Conservation (phyloP, 2,113 vertebrate genomes). For the Cyprinodon brontotheroides region DNA sequence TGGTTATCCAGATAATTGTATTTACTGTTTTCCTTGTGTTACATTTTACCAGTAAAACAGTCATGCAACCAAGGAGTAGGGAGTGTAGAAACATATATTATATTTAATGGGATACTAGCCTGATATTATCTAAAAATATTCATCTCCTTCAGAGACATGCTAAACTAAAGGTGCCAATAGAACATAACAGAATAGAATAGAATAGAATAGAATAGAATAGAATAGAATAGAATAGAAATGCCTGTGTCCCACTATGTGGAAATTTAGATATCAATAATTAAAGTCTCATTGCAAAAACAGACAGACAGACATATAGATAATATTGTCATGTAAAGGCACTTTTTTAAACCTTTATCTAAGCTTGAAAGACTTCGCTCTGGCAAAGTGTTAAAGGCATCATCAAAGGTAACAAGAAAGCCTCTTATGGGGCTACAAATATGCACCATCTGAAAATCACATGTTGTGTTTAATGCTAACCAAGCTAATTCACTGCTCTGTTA, state of each 20-base stretch:
- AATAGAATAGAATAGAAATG: too few species aligned
- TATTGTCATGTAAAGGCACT: background rate
- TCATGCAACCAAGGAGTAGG: constrained; percentile 1
- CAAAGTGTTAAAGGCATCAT: constrained; percentile 29
- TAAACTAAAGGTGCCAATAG: constrained; percentile 27
- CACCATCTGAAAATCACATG: constrained; percentile 46
- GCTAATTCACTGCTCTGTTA: constrained; percentile 50
- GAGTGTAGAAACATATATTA: constrained; percentile 21
- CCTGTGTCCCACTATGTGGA: too few species aligned
- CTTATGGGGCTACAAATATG: constrained; percentile 23
- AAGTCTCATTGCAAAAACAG: too few species aligned
- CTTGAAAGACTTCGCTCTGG: constrained; percentile 17
- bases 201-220: too few species aligned
- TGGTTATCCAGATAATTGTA: constrained; percentile 39
- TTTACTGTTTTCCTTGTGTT: constrained; percentile 24
- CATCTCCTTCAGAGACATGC: constrained; percentile 19
- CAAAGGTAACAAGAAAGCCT: constrained; percentile 39
- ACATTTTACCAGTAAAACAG: constrained; percentile 31
- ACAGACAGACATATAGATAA: too few species aligned
- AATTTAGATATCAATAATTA: too few species aligned
- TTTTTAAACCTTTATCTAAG: constrained; percentile 43
- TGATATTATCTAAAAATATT: constrained; percentile 34
- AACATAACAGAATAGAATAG: too few species aligned
- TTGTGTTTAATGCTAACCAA: constrained; percentile 48
- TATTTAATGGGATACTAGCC: constrained; percentile 26